phyloP scores from a whole-genome alignment of 2,888 invertebrate genomes.

The Drosophila melanosoma region DNA sequence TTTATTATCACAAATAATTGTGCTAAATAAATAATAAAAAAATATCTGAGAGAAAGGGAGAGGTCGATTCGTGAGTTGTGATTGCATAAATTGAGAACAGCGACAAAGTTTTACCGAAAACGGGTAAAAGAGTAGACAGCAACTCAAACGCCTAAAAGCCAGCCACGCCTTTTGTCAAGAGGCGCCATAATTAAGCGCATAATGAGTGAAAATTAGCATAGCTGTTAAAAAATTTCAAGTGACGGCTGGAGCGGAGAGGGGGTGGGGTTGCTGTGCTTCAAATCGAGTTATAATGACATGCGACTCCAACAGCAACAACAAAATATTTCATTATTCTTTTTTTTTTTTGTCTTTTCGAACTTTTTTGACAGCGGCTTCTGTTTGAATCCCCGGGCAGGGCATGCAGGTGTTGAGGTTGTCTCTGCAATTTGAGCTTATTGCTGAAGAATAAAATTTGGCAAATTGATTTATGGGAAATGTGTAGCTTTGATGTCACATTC shows the following conservation, averaged over 20 bases:
- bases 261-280: conserved; percentile 6
- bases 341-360: conserved; percentile 22
- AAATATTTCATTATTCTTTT: not conserved
- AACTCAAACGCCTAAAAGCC: conserved; percentile 36
- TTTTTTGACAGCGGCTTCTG: not conserved
- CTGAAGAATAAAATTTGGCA: conserved; percentile 62
- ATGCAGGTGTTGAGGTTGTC: conserved; percentile 11
- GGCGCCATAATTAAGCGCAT: conserved; percentile 61
- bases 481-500: conserved; percentile 67
- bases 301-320: conserved; percentile 34
- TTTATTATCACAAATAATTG: conserved; percentile 27
- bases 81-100: conserved; percentile 58
- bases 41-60: not conserved
- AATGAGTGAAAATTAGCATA: conserved; percentile 69
- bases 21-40: conserved; percentile 11
- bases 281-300: conserved; percentile 70
- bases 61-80: not conserved
- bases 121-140: conserved; percentile 10
- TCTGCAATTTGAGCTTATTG: conserved; percentile 54
- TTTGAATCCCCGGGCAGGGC: too few relatives aligned
- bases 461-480: conserved; percentile 73
- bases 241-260: not conserved
- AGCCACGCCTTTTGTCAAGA: conserved; percentile 40
- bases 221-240: conserved; percentile 46
- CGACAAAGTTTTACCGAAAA: conserved; percentile 6